Conservation (phyloP, 2,797 vertebrate genomes). For the Geotrypetes seraphini region DNA sequence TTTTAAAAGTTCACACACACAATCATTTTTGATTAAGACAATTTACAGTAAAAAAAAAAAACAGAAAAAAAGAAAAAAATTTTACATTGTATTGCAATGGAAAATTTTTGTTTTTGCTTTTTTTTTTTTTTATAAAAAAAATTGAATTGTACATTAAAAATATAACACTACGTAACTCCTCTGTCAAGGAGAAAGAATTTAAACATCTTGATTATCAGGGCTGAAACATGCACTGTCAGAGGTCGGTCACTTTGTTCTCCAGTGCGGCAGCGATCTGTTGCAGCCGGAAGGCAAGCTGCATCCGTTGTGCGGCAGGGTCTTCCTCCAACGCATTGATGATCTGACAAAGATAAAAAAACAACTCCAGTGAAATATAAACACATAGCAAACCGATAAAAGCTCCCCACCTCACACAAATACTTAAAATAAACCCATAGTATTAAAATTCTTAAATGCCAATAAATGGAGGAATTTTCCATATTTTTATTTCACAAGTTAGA, state of each 20-base stretch:
- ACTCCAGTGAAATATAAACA: neutral
- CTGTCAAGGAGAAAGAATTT: slow-evolving; percentile 51
- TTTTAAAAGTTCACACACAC: slow-evolving; percentile 40
- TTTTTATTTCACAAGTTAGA: no score
- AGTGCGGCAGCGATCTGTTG: slow-evolving; percentile 91
- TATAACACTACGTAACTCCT: slow-evolving; percentile 57
- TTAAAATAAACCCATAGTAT: no score
- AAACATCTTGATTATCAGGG: slow-evolving; percentile 33
- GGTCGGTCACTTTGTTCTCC: slow-evolving; percentile 97
- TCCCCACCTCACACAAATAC: no score
- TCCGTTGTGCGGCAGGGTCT: slow-evolving; percentile 91
- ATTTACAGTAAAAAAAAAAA: slow-evolving; percentile 61
- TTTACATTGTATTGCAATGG: neutral
- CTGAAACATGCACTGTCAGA: slow-evolving; percentile 62
- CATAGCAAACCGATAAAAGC: no score
- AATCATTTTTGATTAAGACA: slow-evolving; percentile 52
- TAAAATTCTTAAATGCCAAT: no score
- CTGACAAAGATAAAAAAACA: slow-evolving; percentile 47
- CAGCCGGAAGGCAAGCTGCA: slow-evolving; percentile 92
- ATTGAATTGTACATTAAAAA: slow-evolving; percentile 55
- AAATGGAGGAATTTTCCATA: no score
- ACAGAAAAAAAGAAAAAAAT: no score
- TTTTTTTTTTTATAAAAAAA: no score
- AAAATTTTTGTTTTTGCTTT: slow-evolving; percentile 18
- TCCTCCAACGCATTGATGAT: slow-evolving; percentile 91